Evolutionary conservation across 2,113 vertebrate species (phyloP), one percentile per base, ranked within the genome.

Genomic region (Callorhinus ursinus): DNA sequence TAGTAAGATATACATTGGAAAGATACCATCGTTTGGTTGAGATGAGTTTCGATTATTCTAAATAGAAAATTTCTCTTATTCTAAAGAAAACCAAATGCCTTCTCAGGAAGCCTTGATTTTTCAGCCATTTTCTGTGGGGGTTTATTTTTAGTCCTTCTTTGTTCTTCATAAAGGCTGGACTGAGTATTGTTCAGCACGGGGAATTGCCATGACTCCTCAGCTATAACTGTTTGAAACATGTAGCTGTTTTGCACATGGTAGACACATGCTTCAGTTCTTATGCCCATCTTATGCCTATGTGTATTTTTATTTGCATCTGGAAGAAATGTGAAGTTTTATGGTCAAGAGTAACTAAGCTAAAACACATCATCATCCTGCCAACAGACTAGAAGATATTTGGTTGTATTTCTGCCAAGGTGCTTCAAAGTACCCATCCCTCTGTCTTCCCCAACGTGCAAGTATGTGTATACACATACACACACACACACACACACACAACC

Each of bases 291-390:
- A 51, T 28, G 69, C 74, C 61, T 93, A 4, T 57, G 28, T 81
- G 55, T 84, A 93, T 57, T 63, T 95, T 86, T 95, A 76, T 95
- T 85, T 94, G 67, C 90, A 93, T 96, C 92, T 94, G 96, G 92
- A 94, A 85, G 71, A 97, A 90, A 96, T 96, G 59, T 92, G 95
- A 85, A 53, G 36, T 94, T 97, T 92, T 94, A 92, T 98, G 85
- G 83, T 59, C 39, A 79, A 85, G 65, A 85, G 39, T 86, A 97
- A 90, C 61, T 83, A 94, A 96, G 76, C 94, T 55, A 21, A 96
- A 93, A 86, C 11, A 22, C 81, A 77, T 77, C 71, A 80, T 86
- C 77, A 57, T 95, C 61, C 69, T 97, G 84, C 93, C 77, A 95
- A 42, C 77, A 83, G 55, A 69, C 57, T 72, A 69, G 76, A 93